Base-by-base conservation (phyloP, 2,797 vertebrate genomes). In the Catostomus latipinnis region DNA sequence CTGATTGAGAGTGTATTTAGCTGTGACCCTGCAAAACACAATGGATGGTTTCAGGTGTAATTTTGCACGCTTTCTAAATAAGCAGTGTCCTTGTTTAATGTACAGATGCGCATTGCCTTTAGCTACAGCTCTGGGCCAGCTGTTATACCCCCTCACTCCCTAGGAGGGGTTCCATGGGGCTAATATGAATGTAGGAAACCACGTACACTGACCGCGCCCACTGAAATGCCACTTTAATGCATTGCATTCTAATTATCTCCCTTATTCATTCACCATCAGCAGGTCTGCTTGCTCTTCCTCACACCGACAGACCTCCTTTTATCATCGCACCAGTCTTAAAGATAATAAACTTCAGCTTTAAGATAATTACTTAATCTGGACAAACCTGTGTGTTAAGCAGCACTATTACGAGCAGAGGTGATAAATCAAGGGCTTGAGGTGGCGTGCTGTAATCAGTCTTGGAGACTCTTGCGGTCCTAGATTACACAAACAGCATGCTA, bases 311-410 rank as follows among this genome's bases (percentile, higher is more conserved):
- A 82, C 66, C 84, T 88, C 89, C 92, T 94, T 94, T 96, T 93
- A 92, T 96, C 95, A 95, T 86, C 8, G 50, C 72, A 18, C 74
- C 86, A 88, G 88, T 92, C 92, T 94, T 93, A 89, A 89, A 92
- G 93, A 96, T 96, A 97, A 96, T 95, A 95, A 95, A 94, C 93
- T 94, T 96, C 91, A 93, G 92, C 95, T 95, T 96, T 95, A 91
- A 95, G 94, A 95, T 96, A 96, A 97, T 98, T 97, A 96, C 95
- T 97, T 96, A 96, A 97, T 97, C 96, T 96, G 94, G 95, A 96
- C 95, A 96, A 97, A 96, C 95, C 93, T 93, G 94, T 94, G 94
- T 95, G 96, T 97, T 97, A 96, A 96, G 95, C 95, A 97, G 95
- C 78, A 93, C 96, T 95, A 95, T 96, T 97, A 95, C 93, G 87